Evolutionary conservation across 2,888 invertebrate species (phyloP), one percentile per base, ranked within the genome.

Genomic region (Oxystoma pomonae): DNA sequence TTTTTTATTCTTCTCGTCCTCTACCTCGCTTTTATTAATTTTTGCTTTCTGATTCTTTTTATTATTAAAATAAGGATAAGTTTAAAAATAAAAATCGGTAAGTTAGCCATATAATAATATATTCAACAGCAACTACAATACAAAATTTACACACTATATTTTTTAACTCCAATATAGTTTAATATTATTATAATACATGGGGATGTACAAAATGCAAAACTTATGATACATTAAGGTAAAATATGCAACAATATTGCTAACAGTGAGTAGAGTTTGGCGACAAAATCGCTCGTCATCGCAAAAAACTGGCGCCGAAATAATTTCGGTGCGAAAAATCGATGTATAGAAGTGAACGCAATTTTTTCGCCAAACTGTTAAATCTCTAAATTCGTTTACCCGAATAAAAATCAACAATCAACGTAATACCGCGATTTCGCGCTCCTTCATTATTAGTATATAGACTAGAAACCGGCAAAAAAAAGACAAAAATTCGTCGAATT

Each of bases 71-170:
- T 57, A 57, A 57, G 5, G 21, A 9, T 18, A n/a, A 51, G 60
- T 61, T 59, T 63, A 62, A 65, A 67, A 65, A 63, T 67, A 63
- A 63, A 67, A 67, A 86, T 85, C 84, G 83, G 83, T 85, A 85
- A 84, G 85, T 86, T 85, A 85, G 85, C 85, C 85, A 86, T 86
- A 85, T 85, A 85, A 86, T 86, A 86, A 86, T 86, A 86, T 87
- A 86, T 86, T 86, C 84, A 86, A 87, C 87, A 87, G 80, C 79
- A 87, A 87, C 85, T 87, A 87, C 87, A 84, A 86, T 87, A 87
- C 87, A 87, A 87, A 87, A 87, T 87, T 84, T 87, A 87, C 87
- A 87, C 83, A 84, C 85, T 83, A 84, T 83, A 77, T 79, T 79
- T n/a, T n/a, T 80, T 85, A 85, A 86, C 85, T 86, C 85, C 83